phyloP scores from a whole-genome alignment of 1,140 invertebrate genomes.

The Phymorhynchus buccinoides region DNA sequence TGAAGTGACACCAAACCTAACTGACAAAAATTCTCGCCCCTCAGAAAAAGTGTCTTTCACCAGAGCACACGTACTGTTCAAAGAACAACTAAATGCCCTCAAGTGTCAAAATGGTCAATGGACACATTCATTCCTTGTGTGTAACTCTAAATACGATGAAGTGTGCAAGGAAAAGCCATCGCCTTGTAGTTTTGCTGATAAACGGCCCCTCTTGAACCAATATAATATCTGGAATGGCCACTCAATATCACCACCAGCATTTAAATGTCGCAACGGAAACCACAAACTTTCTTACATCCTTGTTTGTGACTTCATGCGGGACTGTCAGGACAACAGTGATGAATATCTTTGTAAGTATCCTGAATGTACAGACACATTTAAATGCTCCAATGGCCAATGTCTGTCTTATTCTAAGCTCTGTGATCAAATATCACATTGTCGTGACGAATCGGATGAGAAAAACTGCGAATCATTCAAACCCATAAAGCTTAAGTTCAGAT shows the following conservation, averaged over 20 bases:
- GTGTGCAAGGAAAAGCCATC: no score
- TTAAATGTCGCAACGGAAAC: not conserved
- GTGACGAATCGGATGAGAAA: constrained; percentile 14
- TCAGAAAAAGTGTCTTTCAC: no score
- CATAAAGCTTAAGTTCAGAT: not conserved
- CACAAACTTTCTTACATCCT: not conserved
- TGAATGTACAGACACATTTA: not conserved
- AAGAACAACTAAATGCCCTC: no score
- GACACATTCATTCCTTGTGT: no score
- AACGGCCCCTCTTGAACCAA: no score
- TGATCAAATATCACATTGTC: not conserved
- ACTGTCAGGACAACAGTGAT: not conserved
- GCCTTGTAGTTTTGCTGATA: no score
- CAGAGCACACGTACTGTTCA: no score
- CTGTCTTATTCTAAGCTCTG: not conserved
- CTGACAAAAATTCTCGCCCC: no score
- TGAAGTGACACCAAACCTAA: no score
- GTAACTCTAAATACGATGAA: no score
- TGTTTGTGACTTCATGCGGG: not conserved
- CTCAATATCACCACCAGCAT: not conserved
- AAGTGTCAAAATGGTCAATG: no score
- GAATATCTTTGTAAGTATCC: not conserved
- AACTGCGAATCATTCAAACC: not conserved
- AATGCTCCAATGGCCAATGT: constrained; percentile 18
- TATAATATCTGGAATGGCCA: no score